A percentile compares a stretch with the other conserved stretches of the same genome.
These are phyloP conservation scores for Octopus bimaculoides DNA, from an alignment of 1,140 invertebrate genomes.

Conservation along the genomic window DNA sequence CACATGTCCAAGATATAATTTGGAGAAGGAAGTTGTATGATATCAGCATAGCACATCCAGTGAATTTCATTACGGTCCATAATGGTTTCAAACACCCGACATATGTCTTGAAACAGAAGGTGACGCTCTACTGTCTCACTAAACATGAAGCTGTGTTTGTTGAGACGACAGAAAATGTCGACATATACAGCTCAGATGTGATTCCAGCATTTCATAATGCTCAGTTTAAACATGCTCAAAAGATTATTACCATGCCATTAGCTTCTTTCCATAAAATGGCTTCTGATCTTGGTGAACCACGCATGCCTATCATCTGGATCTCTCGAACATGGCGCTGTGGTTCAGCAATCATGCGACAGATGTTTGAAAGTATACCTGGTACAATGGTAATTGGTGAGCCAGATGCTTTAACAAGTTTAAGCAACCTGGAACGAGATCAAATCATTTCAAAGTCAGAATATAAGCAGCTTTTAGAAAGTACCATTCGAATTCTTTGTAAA, in stretches of 20 bases:
- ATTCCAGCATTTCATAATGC: constrained; percentile 29
- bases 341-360: constrained; percentile 39
- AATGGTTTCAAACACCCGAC: constrained; percentile 48
- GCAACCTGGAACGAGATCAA: constrained; percentile 34
- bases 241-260: constrained; percentile 46
- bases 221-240: constrained; percentile 43
- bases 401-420: constrained; percentile 43
- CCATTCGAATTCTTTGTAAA: constrained; percentile 48
- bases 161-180: constrained; percentile 32
- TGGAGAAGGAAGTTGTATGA: constrained; percentile 45
- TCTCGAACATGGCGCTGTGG: constrained; percentile 45
- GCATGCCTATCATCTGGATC: constrained; percentile 43
- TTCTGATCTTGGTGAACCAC: constrained; percentile 44
- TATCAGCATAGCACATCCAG: constrained; percentile 38
- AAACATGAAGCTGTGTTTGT: constrained; percentile 47
- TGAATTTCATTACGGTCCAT: constrained; percentile 48
- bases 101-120: constrained; percentile 44
- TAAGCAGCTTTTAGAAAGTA: constrained; percentile 42
- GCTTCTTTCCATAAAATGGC: constrained; percentile 50
- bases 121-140: constrained; percentile 47
- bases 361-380: constrained; percentile 45
- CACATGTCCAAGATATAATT: constrained; percentile 47
- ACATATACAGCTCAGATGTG: constrained; percentile 32
- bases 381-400: constrained; percentile 43
- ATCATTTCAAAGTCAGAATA: constrained; percentile 39